phyloP scores from a whole-genome alignment of 2,888 invertebrate species.

The Eledona agricola region DNA sequence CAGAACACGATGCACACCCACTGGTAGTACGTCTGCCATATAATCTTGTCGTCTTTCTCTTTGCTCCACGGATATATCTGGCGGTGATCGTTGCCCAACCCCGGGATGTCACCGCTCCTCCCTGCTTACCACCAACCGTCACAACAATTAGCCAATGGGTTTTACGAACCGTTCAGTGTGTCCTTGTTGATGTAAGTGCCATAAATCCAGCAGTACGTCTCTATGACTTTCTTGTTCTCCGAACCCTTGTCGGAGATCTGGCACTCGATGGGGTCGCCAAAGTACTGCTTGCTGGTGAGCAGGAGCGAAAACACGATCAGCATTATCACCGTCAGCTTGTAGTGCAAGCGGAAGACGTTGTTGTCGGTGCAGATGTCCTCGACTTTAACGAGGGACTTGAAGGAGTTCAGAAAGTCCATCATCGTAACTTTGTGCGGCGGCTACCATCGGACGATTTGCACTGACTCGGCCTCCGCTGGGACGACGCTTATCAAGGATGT shows the following conservation, averaged over 20 bases:
- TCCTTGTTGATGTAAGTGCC: constrained; percentile 73
- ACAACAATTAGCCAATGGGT: not conserved
- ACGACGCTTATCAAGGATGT: constrained; percentile 10
- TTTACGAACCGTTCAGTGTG: constrained; percentile 61
- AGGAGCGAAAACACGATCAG: constrained; percentile 77
- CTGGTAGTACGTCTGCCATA: constrained; percentile 74
- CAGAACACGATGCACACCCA: constrained; percentile 77
- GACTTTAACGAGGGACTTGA: constrained; percentile 73
- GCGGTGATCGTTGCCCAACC: constrained; percentile 60
- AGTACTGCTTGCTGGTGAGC: constrained; percentile 83
- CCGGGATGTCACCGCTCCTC: constrained; percentile 56
- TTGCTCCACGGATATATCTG: not conserved
- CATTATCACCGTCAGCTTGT: constrained; percentile 76
- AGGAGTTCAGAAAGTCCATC: constrained; percentile 74
- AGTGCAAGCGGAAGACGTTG: constrained; percentile 78
- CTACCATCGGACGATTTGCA: constrained; percentile 2
- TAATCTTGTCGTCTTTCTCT: constrained; percentile 61
- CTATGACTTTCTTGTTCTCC: constrained; percentile 71
- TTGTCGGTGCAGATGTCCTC: constrained; percentile 78
- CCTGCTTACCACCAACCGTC: constrained; percentile 1
- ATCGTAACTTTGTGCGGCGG: constrained; percentile 55
- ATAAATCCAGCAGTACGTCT: constrained; percentile 83
- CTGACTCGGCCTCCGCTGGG: constrained; percentile 9
- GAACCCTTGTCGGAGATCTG: constrained; percentile 57
- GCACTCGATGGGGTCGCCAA: constrained; percentile 86